phyloP scores from a whole-genome alignment of 1,140 invertebrate species.

The Diachasma alloeum region DNA sequence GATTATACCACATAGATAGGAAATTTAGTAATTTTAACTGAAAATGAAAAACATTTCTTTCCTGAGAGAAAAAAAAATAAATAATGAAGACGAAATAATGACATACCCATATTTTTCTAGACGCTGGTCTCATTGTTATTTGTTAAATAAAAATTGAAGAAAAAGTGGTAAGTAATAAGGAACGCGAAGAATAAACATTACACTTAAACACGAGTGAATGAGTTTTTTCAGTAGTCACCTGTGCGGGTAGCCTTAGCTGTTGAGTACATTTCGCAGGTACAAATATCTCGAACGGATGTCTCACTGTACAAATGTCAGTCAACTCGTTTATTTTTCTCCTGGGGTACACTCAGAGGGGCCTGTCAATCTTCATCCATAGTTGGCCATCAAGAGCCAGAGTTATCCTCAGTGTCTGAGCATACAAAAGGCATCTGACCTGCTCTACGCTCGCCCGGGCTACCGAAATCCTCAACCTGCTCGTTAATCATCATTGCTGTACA shows the following conservation, averaged over 20 bases:
- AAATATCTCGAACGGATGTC: constrained; percentile 25
- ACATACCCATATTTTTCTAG: not conserved
- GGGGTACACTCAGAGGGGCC: not conserved
- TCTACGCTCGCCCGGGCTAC: not conserved
- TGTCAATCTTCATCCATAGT: not conserved
- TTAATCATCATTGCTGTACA: not conserved
- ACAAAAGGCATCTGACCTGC: not conserved
- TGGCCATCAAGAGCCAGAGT: not conserved
- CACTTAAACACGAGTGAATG: not conserved
- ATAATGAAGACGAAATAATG: too few species aligned
- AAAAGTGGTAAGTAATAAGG: too few species aligned
- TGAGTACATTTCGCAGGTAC: constrained; percentile 14
- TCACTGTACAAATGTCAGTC: constrained; percentile 22
- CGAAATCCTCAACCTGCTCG: not conserved
- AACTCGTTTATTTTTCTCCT: not conserved
- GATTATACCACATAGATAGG: too few species aligned
- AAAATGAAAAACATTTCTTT: too few species aligned
- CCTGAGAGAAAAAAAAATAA: too few species aligned
- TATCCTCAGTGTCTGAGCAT: not conserved
- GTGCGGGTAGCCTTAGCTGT: not conserved
- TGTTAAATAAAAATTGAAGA: not conserved
- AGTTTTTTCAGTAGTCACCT: constrained; percentile 23
- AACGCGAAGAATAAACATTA: not conserved
- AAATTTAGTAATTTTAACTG: too few species aligned
- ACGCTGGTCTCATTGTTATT: not conserved